Evolutionary conservation across 1,140 invertebrate genomes (phyloP), one percentile per base, ranked within the genome.

Genomic region (Ostrea edulis): DNA sequence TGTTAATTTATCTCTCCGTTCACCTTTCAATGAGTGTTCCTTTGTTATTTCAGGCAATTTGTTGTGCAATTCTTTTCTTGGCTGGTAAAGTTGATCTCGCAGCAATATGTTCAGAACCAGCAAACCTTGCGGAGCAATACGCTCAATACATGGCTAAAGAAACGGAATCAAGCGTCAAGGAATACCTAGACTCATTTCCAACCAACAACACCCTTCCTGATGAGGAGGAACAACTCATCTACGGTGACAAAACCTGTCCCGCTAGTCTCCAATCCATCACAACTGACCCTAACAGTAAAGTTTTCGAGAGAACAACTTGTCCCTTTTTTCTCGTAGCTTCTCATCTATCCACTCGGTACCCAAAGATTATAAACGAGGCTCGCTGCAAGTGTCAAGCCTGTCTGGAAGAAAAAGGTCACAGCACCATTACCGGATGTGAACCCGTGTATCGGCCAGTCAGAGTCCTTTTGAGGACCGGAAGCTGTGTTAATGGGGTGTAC

Each of bases 331-430:
- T 77, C 25, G 68, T 77, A 25, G 68, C 68, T 25, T 77, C 68
- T 17, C 68, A 77, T 12, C 68, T 77, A 9, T 77, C 68, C 29
- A 77, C 68, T 14, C 25, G 68, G 25, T 77, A 77, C 25, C 68
- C 68, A 35, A 77, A 77, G 68, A 77, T 77, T 11, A 77, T 77
- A 77, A 77, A 25, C 11, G 68, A 77, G 68, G 68, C 68, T 77
- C 68, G 68, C 0, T 77, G 68, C 25, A 77, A 77, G 25, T 77
- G 68, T 25, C 29, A 25, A 77, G 25, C 25, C 29, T 77, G 68
- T 77, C 68, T 77, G 25, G 29, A 35, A 17, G 68, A 77, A 35
- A 35, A 77, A 14, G 68, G 68, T 5, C 68, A 35, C 25, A 77
- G 68, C 25, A 35, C 22, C 25, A 8, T 14, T 9, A 77, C 68